These are phyloP conservation scores for Drosophila melanica DNA, from an alignment of 1,140 invertebrate genomes.

Conservation along the genomic window DNA sequence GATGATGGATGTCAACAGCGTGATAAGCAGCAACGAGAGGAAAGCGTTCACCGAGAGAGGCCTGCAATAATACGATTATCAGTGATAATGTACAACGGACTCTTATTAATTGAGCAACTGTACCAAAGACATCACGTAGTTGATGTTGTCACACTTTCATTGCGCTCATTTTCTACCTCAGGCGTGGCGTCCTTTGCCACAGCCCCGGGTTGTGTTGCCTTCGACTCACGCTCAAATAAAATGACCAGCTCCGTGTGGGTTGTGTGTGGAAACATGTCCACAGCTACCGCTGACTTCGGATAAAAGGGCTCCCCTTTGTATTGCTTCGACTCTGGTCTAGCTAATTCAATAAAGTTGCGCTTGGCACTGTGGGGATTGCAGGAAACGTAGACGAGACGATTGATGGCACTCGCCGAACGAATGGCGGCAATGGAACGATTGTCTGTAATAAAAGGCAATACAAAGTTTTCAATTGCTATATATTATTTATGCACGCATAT, in stretches of 20 bases:
- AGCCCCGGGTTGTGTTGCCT: conserved; percentile 30
- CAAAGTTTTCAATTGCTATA: neutral
- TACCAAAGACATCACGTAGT: conserved; percentile 26
- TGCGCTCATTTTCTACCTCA: conserved; percentile 4
- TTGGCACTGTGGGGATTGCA: conserved; percentile 94
- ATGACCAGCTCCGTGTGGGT: conserved; percentile 94
- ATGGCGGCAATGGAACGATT: conserved; percentile 91
- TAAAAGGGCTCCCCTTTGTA: conserved; percentile 92
- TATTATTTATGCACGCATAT: neutral
- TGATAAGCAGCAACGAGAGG: conserved; percentile 41
- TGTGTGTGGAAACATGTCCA: conserved; percentile 98
- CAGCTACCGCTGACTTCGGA: conserved; percentile 91
- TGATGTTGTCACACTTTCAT: neutral
- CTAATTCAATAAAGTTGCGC: conserved; percentile 95
- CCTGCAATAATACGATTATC: conserved; percentile 34
- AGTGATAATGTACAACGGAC: conserved; percentile 13
- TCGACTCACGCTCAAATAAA: conserved; percentile 88
- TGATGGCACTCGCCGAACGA: conserved; percentile 89
- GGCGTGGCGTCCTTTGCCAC: conserved; percentile 2
- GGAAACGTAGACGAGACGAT: conserved; percentile 94
- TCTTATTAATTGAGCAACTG: conserved; percentile 24
- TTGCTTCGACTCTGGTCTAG: conserved; percentile 91
- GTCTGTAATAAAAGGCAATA: conserved; percentile 84
- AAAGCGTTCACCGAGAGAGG: conserved; percentile 7
- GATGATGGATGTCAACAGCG: conserved; percentile 54